phyloP scores from a whole-genome alignment of 2,888 invertebrate genomes.

The Crepidodera aurea region DNA sequence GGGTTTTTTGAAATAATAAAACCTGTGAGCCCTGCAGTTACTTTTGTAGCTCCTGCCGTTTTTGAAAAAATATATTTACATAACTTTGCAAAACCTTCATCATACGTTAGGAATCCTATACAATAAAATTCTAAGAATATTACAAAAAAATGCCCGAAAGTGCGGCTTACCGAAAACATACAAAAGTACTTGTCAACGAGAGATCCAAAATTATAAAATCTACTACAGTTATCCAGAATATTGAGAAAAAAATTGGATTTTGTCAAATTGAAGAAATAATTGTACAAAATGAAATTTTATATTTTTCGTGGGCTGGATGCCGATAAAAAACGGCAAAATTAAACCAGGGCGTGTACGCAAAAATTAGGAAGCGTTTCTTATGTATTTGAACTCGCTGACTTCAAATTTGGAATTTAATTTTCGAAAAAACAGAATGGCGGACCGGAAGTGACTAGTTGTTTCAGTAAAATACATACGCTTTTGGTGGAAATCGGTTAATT shows the following conservation, averaged over 20 bases:
- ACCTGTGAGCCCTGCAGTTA: slow-evolving; percentile 84
- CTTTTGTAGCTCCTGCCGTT: slow-evolving; percentile 55
- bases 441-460: no score
- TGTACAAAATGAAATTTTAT: slow-evolving; percentile 91
- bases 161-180: slow-evolving; percentile 85
- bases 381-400: no score
- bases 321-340: no score
- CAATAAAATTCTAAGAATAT: slow-evolving; percentile 80
- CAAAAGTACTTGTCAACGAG: slow-evolving; percentile 82
- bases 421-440: no score
- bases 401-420: no score
- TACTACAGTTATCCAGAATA: slow-evolving; percentile 67
- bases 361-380: no score
- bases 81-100: slow-evolving; percentile 74
- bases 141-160: slow-evolving; percentile 86
- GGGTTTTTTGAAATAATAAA: slow-evolving; percentile 80
- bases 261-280: slow-evolving; percentile 93
- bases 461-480: no score
- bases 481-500: no score
- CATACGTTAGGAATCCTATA: slow-evolving; percentile 82
- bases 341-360: no score
- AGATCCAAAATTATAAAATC: slow-evolving; percentile 74
- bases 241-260: slow-evolving; percentile 86
- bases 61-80: slow-evolving; percentile 6
- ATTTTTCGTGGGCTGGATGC: no score